Evolutionary conservation across 2,113 vertebrate genomes (phyloP), one percentile per base, ranked within the genome.

Genomic region (Telmatochromis brachygnathus): DNA sequence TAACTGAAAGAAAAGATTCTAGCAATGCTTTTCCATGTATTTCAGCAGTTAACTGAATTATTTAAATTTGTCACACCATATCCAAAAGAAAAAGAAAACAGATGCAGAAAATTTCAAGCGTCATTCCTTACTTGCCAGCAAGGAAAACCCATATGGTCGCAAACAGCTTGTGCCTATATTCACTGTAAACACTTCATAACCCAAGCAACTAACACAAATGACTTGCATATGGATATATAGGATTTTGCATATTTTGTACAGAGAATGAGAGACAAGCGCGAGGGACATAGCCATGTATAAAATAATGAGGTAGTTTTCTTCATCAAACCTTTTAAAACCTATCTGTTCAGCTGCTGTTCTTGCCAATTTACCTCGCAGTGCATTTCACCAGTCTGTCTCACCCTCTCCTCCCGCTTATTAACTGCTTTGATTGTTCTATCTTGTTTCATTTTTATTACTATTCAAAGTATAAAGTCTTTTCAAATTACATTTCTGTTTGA

Each of bases 401-500:
- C 39, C 9, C 55, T 49, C 33, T 55, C 19, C 37, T 54, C 23
- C 13, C 7, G 17, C 42, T 84, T 83, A 82, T 77, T 84, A 73
- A 35, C 83, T 68, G 82, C 47, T 73, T 37, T 62, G 54, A 89
- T 83, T 92, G 56, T 39, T 84, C 84, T 39, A 17, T 87, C 35
- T 28, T 10, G 55, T 80, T 84, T 87, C 11, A 79, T 79, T 80
- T 80, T 68, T 70, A 79, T 88, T 87, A 82, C 65, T 83, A 89
- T 88, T 88, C 81, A 88, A 77, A 30, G 47, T 82, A 17, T 55
- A 60, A 84, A 80, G 26, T 68, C 54, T 83, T 80, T 70, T 83
- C n/a, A 84, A 91, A 87, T 91, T 82, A 87, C 35, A 28, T 30
- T 77, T 86, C 47, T 55, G 39, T 87, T 86, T 89, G 82, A 89